These are phyloP conservation scores for Astreopora myriophthalma DNA, from an alignment of 64 coral and sea anemone species.

Conservation along the genomic window DNA sequence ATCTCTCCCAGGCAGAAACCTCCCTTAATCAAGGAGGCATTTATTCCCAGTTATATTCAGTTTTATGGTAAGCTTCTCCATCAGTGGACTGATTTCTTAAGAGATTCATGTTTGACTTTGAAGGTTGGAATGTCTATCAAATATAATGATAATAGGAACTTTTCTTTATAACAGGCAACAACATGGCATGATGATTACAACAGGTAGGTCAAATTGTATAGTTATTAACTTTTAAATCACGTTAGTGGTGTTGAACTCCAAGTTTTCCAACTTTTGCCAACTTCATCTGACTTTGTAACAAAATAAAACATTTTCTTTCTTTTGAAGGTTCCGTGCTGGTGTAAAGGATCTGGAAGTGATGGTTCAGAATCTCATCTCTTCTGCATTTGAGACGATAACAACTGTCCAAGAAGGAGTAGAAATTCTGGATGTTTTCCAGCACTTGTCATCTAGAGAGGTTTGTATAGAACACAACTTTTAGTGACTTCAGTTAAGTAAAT, in stretches of 20 bases:
- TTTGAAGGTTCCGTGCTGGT: constrained; percentile 92
- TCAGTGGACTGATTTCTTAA: too few species aligned
- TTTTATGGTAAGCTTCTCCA: too few species aligned
- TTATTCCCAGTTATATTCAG: too few species aligned
- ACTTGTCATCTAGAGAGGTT: constrained; percentile 97
- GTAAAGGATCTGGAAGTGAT: constrained; percentile 99
- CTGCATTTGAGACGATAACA: constrained; percentile 93
- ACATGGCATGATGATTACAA: constrained; percentile 99
- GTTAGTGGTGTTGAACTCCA: not conserved
- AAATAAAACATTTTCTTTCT: not conserved
- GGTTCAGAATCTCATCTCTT: constrained; percentile 95
- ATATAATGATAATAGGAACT: not conserved
- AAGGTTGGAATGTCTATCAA: too few species aligned
- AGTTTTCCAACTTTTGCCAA: not conserved
- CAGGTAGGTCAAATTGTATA: constrained; percentile 72
- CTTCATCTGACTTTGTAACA: too few species aligned
- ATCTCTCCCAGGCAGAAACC: too few species aligned
- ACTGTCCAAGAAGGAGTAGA: constrained; percentile 89
- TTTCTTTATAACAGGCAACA: constrained; percentile 73
- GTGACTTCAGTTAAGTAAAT: not conserved
- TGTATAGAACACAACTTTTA: too few species aligned
- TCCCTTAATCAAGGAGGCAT: too few species aligned
- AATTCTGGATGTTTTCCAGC: constrained; percentile 95
- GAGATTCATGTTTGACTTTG: too few species aligned
- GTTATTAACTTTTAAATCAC: not conserved